Evolutionary conservation across 1,140 invertebrate species (phyloP), one percentile per base, ranked within the genome.

Genomic region (Temnothorax nylanderi): DNA sequence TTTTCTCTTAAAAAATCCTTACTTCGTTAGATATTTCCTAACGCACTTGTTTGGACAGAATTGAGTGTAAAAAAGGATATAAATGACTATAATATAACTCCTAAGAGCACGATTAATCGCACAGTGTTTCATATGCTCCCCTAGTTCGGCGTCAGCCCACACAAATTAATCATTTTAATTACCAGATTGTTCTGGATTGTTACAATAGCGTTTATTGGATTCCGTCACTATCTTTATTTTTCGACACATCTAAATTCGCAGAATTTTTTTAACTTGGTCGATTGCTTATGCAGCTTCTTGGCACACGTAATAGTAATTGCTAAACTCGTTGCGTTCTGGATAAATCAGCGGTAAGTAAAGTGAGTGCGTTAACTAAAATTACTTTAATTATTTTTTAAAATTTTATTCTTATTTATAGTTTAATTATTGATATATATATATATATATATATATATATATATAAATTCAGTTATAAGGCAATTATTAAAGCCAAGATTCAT

Each of bases 201-300:
- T 8, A 37, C 65, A 47, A 0, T 32, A n/a, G 32, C 1, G 18
- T 69, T 81, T 8, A 13, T 62, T 8, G n/a, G 10, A 58, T 18
- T 41, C 0, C 67, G 47, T 65, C 49, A 81, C 21, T 81, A 41
- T n/a, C 34, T 67, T 0, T 86, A 86, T 60, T 21, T 86, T 1
- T 1, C 34, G 8, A 47, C 26, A 13, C 85, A 86, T 11, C n/a
- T 81, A 1, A 67, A 41, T 44, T 3, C 16, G 0, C 8, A 81
- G 5, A 69, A 86, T 18, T 60, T 86, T n/a, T 47, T 69, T 2
- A 81, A 81, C 1, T 37, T 86, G 8, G n/a, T 86, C 5, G 85
- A 86, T n/a, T 86, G 75, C 1, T 16, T 81, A 4, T 49, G 74
- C 16, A 86, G 62, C 10, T 60, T 67, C 11, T 18, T 86, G 44